Evolutionary conservation across 2,113 vertebrate genomes (phyloP).

Genomic region (Phasianus colchicus): DNA sequence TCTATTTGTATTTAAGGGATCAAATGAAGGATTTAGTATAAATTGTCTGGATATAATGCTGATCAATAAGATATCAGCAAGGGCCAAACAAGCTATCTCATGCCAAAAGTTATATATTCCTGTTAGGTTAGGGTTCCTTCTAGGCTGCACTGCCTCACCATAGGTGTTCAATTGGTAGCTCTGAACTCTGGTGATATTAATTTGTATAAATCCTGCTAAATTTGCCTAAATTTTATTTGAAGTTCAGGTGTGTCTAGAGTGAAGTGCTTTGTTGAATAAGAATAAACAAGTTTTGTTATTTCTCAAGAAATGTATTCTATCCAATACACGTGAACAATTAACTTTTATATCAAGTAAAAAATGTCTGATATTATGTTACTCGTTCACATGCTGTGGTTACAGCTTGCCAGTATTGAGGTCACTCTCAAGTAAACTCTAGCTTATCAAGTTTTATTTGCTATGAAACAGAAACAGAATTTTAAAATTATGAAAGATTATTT

Average conservation of each 20-base stretch:
- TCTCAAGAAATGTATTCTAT: not conserved
- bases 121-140: not conserved
- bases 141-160: not conserved
- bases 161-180: constrained; percentile 2
- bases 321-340: not conserved
- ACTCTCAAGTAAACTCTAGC: not conserved
- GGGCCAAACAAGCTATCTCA: not conserved
- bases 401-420: not conserved
- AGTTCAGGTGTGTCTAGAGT: not conserved
- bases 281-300: constrained; percentile 4
- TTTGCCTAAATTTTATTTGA: constrained; percentile 29
- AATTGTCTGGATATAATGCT: not conserved
- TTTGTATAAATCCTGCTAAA: constrained; percentile 30
- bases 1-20: not conserved
- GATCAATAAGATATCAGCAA: not conserved
- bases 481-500: not conserved
- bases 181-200: not conserved
- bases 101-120: not conserved
- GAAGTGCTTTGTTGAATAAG: constrained; percentile 16
- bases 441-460: not conserved
- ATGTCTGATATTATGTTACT: not conserved
- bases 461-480: not conserved
- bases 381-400: not conserved
- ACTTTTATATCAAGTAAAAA: not conserved
- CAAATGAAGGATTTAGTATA: not conserved